A percentile compares a stretch with the other conserved stretches of the same genome.
Conservation (phyloP, 2,113 vertebrate species). For the Abramis brama region DNA sequence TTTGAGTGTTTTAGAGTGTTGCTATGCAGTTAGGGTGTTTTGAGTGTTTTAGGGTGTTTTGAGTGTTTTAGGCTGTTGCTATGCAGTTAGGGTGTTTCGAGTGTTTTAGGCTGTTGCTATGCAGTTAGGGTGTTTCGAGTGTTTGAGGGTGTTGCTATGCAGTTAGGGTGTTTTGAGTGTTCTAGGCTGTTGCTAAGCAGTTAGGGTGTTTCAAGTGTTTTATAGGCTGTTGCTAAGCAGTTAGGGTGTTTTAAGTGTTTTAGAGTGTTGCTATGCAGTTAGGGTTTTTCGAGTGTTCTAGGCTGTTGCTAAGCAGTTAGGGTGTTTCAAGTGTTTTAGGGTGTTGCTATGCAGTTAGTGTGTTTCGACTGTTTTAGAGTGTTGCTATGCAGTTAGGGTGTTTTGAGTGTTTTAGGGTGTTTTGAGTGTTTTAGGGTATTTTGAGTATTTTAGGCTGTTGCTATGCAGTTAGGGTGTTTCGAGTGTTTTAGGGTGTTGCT, state of each 20-base stretch:
- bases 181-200: neutral
- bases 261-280: too few species aligned
- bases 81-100: neutral
- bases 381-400: neutral
- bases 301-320: neutral
- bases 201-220: neutral
- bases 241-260: neutral
- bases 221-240: fast-evolving
- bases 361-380: neutral
- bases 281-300: neutral
- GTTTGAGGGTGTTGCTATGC: neutral
- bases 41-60: neutral
- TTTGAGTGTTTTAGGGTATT: neutral
- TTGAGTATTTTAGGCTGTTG: neutral
- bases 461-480: neutral
- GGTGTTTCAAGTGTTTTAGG: neutral
- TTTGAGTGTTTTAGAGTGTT: neutral
- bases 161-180: neutral
- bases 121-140: neutral
- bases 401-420: neutral
- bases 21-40: neutral
- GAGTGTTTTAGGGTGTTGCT: neutral
- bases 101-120: neutral
- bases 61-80: too few species aligned
- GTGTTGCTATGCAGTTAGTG: neutral